Evolutionary conservation across 2,797 vertebrate genomes (phyloP).

Genomic region (Philypnodon macrostomus): DNA sequence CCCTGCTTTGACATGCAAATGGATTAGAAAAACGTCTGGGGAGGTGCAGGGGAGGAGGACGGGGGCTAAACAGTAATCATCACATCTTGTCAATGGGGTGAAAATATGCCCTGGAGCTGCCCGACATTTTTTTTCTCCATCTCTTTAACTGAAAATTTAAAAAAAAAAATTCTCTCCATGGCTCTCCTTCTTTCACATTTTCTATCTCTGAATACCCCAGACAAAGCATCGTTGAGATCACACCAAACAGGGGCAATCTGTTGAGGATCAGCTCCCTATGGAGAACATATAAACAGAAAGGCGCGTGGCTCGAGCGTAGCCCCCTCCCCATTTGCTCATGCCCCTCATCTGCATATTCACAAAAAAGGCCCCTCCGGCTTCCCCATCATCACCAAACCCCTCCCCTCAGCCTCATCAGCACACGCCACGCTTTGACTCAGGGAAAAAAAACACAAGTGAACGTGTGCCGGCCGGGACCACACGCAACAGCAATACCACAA

Average conservation of each 20-base stretch:
- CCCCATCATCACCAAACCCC: constrained; percentile 78
- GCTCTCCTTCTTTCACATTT: constrained; percentile 57
- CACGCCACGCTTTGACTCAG: constrained; percentile 67
- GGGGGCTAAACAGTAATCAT: constrained; percentile 85
- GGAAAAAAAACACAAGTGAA: constrained; percentile 62
- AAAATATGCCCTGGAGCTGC: constrained; percentile 84
- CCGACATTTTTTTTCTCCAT: constrained; percentile 57
- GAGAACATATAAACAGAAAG: constrained; percentile 84
- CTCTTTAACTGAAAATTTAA: constrained; percentile 71
- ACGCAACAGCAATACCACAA: constrained; percentile 49
- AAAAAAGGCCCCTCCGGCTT: constrained; percentile 77
- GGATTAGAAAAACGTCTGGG: constrained; percentile 82
- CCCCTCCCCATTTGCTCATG: constrained; percentile 80
- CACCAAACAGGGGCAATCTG: constrained; percentile 84
- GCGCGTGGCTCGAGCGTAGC: constrained; percentile 83
- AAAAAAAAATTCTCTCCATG: constrained; percentile 32
- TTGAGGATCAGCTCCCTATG: constrained; percentile 83
- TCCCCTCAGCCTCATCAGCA: constrained; percentile 76
- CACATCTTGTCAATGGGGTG: constrained; percentile 84
- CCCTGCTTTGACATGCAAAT: constrained; percentile 94
- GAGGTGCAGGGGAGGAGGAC: constrained; percentile 72
- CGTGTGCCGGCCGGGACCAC: constrained; percentile 67
- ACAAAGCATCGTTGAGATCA: constrained; percentile 79
- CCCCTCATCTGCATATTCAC: constrained; percentile 83
- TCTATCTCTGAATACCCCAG: constrained; percentile 69